These are phyloP conservation scores for Schizaphis graminum DNA, from an alignment of 2,888 invertebrate genomes.

Conservation along the genomic window DNA sequence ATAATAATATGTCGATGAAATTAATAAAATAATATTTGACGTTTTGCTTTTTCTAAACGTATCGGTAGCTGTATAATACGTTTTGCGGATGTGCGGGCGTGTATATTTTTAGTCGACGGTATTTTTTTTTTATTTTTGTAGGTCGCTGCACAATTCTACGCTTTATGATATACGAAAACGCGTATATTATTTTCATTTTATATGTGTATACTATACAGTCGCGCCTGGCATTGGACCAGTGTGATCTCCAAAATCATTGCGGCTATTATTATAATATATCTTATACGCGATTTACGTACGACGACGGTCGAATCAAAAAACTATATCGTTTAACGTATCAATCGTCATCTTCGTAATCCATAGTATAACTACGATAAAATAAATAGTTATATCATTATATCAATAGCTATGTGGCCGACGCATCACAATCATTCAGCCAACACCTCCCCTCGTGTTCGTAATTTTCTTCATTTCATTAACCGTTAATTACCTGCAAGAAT, in stretches of 20 bases:
- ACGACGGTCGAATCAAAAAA: not conserved
- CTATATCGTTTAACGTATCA: not conserved
- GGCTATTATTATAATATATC: slow-evolving; percentile 50
- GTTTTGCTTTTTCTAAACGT: not conserved
- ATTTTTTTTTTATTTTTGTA: slow-evolving; percentile 28
- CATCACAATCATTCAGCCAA: too few relatives aligned
- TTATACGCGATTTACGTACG: not conserved
- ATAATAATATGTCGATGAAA: not conserved
- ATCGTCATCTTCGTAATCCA: not conserved
- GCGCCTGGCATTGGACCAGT: slow-evolving; percentile 52
- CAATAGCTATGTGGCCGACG: not conserved
- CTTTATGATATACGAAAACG: not conserved
- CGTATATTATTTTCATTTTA: slow-evolving; percentile 18
- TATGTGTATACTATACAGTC: not conserved
- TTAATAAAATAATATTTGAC: slow-evolving; percentile 16
- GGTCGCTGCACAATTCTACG: not conserved
- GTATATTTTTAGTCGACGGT: slow-evolving; percentile 41
- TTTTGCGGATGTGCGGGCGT: not conserved
- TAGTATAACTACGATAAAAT: not conserved
- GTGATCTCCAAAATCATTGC: slow-evolving; percentile 20
- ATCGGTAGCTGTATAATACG: not conserved
- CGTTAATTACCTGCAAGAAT: not conserved
- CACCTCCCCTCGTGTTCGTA: not conserved
- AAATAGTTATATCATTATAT: not conserved
- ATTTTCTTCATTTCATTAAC: not conserved